Evolutionary conservation across 1,140 invertebrate genomes (phyloP), one percentile per base, ranked within the genome.

Genomic region (Phenacoccus solenopsis): DNA sequence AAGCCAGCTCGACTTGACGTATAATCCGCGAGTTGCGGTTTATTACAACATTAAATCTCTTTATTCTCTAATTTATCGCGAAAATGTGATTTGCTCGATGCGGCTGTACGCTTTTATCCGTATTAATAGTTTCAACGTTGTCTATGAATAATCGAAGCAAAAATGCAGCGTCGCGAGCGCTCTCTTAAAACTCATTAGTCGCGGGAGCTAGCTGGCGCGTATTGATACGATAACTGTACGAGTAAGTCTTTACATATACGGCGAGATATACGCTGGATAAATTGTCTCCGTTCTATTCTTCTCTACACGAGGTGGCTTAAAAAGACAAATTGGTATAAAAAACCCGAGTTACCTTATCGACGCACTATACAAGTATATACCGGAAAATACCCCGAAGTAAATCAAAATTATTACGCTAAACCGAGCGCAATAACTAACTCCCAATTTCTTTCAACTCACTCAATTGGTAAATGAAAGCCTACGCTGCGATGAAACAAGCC

Each of bases 361-460:
- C n/a, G n/a, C n/a, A n/a, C n/a, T n/a, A n/a, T n/a, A n/a, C n/a
- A n/a, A n/a, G n/a, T n/a, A n/a, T n/a, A n/a, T n/a, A 64, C 20
- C 59, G 59, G 59, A 64, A 64, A 64, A 64, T 64, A 64, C 25
- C 59, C 59, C 20, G 25, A 25, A 64, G 59, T n/a, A n/a, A n/a
- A n/a, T n/a, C n/a, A 64, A 64, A 64, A 64, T 64, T 64, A 64
- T 64, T 64, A 64, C 59, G 59, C 59, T 64, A 25, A 64, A 20
- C 59, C 59, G 25, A 64, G 59, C 59, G 20, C 22, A 22, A 64
- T 64, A 64, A 64, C 59, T 64, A 64, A 64, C 59, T 27, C 25
- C 59, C 59, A 27, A 27, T 64, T 64, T 64, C 59, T 64, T 64
- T 64, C 25, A 24, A 64, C 16, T 64, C 20, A 64, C 21, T 64